These are phyloP conservation scores for Drosophila putrida DNA, from an alignment of 2,888 invertebrate species.

Conservation along the genomic window DNA sequence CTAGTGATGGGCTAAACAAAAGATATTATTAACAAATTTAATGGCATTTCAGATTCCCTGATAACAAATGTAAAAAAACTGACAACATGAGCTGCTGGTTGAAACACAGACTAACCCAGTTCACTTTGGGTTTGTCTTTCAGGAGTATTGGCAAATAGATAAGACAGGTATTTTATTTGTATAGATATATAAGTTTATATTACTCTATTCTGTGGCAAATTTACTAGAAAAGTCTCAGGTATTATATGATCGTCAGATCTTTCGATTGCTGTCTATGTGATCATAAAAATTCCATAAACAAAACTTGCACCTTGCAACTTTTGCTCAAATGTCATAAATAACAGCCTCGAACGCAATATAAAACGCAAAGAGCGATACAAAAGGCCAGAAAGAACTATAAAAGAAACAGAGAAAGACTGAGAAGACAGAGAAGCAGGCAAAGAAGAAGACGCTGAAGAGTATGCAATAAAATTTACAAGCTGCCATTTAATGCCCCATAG, in stretches of 20 bases:
- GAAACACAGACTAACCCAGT: conserved; percentile 3
- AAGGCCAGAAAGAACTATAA: conserved; percentile 66
- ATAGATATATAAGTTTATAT: conserved; percentile 24
- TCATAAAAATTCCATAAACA: conserved; percentile 75
- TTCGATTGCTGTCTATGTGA: conserved; percentile 42
- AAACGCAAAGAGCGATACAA: conserved; percentile 59
- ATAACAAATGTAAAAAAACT: conserved; percentile 19
- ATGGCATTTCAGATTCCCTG: conserved; percentile 34
- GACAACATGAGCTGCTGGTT: neutral
- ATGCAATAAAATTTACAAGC: conserved; percentile 79
- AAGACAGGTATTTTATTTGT: conserved; percentile 13
- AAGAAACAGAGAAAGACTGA: conserved; percentile 25
- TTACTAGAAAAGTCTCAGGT: conserved; percentile 21
- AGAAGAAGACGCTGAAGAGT: conserved; percentile 69
- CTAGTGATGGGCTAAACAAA: conserved; percentile 37
- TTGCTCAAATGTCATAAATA: conserved; percentile 76
- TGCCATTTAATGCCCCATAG: conserved; percentile 47
- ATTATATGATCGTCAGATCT: conserved; percentile 29
- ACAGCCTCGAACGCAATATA: conserved; percentile 58
- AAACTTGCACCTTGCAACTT: conserved; percentile 81
- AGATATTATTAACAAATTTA: conserved; percentile 56
- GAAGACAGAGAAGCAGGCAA: conserved; percentile 6
- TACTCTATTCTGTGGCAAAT: conserved; percentile 14
- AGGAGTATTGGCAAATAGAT: conserved; percentile 38
- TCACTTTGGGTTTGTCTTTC: conserved; percentile 5